Conservation (phyloP, 64 coral and sea anemone species). For the Acropora tenuis region DNA sequence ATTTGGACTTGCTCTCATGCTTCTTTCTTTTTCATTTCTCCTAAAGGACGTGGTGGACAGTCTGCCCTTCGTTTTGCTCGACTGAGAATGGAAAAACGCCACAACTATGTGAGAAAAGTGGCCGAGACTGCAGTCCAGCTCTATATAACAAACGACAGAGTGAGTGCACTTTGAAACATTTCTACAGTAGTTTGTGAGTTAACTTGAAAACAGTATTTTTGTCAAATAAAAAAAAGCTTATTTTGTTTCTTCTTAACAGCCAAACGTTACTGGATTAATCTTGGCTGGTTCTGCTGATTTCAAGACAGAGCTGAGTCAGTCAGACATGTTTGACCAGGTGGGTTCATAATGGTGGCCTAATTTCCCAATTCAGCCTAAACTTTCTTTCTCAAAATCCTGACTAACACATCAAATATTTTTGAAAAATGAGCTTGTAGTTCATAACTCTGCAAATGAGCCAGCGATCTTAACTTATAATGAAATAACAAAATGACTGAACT, state of each 20-base stretch:
- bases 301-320: constrained; percentile 98
- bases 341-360: neutral
- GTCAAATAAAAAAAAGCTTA: neutral
- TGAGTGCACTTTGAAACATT: neutral
- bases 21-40: neutral
- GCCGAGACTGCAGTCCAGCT: constrained; percentile 97
- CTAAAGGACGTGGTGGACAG: constrained; percentile 94
- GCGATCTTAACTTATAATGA: no score
- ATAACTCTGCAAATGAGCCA: no score
- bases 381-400: no score
- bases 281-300: constrained; percentile 98
- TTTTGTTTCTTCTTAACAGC: constrained; percentile 54
- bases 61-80: constrained; percentile 99
- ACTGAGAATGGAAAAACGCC: constrained; percentile 96
- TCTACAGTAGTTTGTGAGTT: neutral
- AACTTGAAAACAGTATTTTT: neutral
- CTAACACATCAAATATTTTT: no score
- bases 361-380: no score
- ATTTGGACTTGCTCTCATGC: neutral
- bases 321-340: constrained; percentile 99
- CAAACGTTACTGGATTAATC: constrained; percentile 96
- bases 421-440: no score
- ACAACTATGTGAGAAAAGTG: constrained; percentile 99
- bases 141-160: constrained; percentile 92
- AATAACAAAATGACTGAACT: no score